These are phyloP conservation scores for Macrobrachium rosenbergii DNA, from an alignment of 1,140 invertebrate genomes.

Conservation along the genomic window DNA sequence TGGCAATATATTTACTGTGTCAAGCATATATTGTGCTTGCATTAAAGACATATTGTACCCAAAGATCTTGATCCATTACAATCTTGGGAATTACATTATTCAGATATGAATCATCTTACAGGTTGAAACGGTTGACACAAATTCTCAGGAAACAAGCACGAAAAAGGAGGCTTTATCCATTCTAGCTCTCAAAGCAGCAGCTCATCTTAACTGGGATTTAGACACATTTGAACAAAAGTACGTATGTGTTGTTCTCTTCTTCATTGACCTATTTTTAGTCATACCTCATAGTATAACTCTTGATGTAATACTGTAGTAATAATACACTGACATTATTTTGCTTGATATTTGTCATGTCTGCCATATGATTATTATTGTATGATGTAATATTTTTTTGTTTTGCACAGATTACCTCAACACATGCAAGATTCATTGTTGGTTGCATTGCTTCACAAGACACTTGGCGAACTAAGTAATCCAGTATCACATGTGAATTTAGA, in stretches of 20 bases:
- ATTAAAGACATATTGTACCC: too few species aligned
- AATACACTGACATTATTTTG: too few species aligned
- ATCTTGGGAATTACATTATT: background rate
- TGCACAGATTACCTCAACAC: slow-evolving; percentile 54
- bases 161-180: slow-evolving; percentile 56
- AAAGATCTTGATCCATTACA: background rate
- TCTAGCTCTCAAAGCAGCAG: slow-evolving; percentile 45
- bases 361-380: background rate
- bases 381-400: background rate
- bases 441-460: slow-evolving; percentile 46
- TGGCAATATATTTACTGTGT: too few species aligned
- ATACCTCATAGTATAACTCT: too few species aligned
- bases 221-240: slow-evolving; percentile 59
- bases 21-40: too few species aligned
- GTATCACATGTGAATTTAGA: slow-evolving; percentile 44
- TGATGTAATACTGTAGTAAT: too few species aligned
- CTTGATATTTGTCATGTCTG: background rate
- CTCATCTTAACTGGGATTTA: slow-evolving; percentile 50
- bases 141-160: slow-evolving; percentile 44
- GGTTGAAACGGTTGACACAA: slow-evolving; percentile 45
- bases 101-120: background rate
- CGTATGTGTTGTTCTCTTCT: background rate
- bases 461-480: slow-evolving; percentile 52
- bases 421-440: slow-evolving; percentile 59
- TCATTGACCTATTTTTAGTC: too few species aligned